Percentiles rank a stretch among this genome's conserved stretches.
Conservation (phyloP, 2,888 invertebrate genomes). For the Eumerus sabulonum region DNA sequence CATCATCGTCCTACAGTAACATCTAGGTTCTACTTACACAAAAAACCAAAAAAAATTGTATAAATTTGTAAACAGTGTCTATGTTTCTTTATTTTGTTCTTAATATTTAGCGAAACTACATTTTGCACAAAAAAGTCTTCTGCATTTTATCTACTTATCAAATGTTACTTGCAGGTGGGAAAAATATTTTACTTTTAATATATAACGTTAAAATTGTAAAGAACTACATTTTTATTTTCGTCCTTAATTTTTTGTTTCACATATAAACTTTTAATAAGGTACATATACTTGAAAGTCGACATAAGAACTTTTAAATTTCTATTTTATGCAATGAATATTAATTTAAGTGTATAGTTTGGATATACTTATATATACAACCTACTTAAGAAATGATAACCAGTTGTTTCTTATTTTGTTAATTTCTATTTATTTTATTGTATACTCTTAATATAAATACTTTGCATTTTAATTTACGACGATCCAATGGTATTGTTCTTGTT, state of each 20-base stretch:
- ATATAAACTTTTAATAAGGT: constrained; percentile 61
- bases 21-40: background rate
- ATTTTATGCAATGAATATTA: constrained; percentile 49
- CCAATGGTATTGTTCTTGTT: constrained; percentile 46
- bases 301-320: constrained; percentile 62
- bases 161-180: constrained; percentile 61
- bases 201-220: constrained; percentile 10
- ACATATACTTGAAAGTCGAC: constrained; percentile 67
- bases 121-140: background rate
- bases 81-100: background rate
- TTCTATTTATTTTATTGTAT: constrained; percentile 27
- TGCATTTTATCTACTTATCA: constrained; percentile 43
- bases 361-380: constrained; percentile 44
- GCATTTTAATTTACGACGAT: constrained; percentile 39
- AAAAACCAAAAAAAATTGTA: background rate
- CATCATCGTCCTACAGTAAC: background rate
- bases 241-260: constrained; percentile 7
- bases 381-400: constrained; percentile 67
- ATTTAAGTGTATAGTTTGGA: constrained; percentile 15
- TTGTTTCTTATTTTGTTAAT: constrained; percentile 42
- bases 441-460: constrained; percentile 14
- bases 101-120: constrained; percentile 18
- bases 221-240: constrained; percentile 20
- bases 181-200: constrained; percentile 47
- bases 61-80: constrained; percentile 8